Conservation (phyloP, 2,113 vertebrate species). For the Bufo bufo region DNA sequence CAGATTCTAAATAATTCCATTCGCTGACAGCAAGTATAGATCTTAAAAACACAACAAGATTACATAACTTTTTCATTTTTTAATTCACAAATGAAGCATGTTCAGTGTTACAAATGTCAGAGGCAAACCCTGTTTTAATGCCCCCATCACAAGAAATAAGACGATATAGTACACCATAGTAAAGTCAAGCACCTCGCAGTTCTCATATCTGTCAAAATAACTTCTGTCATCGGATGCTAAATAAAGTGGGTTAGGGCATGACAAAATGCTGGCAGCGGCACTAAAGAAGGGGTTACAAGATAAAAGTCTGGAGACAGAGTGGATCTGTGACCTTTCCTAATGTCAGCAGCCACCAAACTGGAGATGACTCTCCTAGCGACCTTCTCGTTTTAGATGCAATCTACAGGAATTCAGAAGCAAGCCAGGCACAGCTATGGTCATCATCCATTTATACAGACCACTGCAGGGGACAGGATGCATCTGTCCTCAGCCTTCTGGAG, state of each 20-base stretch:
- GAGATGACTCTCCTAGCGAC: not conserved
- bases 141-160: not conserved
- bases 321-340: slow-evolving; percentile 42
- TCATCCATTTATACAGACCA: slow-evolving; percentile 32
- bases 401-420: not conserved
- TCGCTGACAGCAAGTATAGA: not conserved
- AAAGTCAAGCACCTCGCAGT: slow-evolving; percentile 22
- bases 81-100: not conserved
- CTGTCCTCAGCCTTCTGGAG: not conserved
- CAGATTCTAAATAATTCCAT: not conserved
- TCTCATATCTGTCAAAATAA: slow-evolving; percentile 38
- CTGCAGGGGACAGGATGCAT: not conserved
- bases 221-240: slow-evolving; percentile 10
- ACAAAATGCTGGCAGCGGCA: not conserved
- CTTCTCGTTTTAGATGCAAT: not conserved
- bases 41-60: not conserved
- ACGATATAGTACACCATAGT: slow-evolving; percentile 30
- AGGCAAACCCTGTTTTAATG: not conserved
- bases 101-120: no score
- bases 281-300: slow-evolving; percentile 10
- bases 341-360: not conserved
- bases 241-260: not conserved
- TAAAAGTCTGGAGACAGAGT: slow-evolving; percentile 1
- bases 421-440: slow-evolving; percentile 4
- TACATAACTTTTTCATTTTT: no score